Evolutionary conservation across 2,797 vertebrate species (phyloP).

Genomic region (Tadarida brasiliensis): DNA sequence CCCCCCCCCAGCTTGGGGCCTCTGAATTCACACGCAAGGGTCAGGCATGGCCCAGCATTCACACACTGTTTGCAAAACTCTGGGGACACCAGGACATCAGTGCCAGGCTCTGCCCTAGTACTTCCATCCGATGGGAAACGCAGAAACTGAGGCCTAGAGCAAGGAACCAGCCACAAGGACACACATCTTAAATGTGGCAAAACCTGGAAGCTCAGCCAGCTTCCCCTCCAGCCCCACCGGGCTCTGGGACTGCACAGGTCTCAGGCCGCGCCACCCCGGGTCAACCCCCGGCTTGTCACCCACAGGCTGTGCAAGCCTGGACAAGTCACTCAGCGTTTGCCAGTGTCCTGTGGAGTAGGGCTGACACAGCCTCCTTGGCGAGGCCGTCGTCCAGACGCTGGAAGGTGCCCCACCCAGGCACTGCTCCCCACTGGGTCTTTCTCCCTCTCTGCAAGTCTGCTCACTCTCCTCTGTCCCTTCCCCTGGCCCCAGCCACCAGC

Average conservation of each 20-base stretch:
- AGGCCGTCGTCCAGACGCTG: background rate
- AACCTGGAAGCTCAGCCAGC: background rate
- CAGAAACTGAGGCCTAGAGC: background rate
- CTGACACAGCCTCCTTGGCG: background rate
- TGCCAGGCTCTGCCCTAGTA: background rate
- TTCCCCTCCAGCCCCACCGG: no score
- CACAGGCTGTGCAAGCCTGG: background rate
- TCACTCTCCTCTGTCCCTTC: no score
- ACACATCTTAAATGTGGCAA: background rate
- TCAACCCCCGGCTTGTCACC: background rate
- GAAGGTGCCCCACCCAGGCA: background rate
- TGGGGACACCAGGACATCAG: background rate
- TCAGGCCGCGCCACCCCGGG: no score
- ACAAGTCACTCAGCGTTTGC: background rate
- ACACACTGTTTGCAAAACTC: background rate
- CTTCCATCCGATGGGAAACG: background rate
- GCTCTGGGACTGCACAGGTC: background rate
- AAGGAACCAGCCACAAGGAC: background rate
- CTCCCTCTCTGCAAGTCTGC: background rate
- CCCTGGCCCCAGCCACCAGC: background rate
- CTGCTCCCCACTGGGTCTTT: accelerated
- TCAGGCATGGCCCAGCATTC: background rate
- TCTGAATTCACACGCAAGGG: background rate
- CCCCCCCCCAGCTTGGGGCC: background rate
- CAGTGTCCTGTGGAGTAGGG: background rate